Base-by-base conservation (phyloP, 2,113 vertebrate genomes). In the Colius striatus region DNA sequence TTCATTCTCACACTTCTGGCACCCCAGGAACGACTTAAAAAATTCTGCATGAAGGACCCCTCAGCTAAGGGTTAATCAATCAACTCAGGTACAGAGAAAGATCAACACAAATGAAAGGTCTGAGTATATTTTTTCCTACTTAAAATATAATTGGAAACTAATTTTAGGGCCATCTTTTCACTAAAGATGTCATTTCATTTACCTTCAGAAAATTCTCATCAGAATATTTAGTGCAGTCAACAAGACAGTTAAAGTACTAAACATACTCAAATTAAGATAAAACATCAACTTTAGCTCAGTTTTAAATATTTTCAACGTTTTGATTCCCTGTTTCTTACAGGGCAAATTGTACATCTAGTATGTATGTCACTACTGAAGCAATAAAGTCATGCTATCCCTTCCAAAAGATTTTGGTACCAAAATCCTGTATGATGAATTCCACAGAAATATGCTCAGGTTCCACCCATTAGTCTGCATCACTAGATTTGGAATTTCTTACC, bases 401-500 rank as follows among this genome's bases (percentile, higher is more conserved):
- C 80, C 82, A 87, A 55, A 62, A 78, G 54, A 55, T 72, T 90
- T 14, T 19, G 19, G 23, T 45, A 84, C 18, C 43, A 79, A 53
- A 57, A 48, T 32, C 62, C 66, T 6, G 13, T 74, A 87, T 95
- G 43, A 92, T 71, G 25, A 94, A 94, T n/a, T 86, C 21, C 80
- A 97, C 23, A 92, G 76, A 63, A 87, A 76, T 84, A n/a, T 13
- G 50, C 67, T 80, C 30, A 79, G 53, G 91, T 70, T 88, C 87
- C 71, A 41, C 55, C 27, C 61, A 95, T 96, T 94, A 94, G 70
- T 29, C 93, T 19, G 32, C 27, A 96, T 45, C 27, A n/a, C 1
- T 82, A 36, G n/a, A 89, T 95, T 83, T 92, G 72, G 17, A 86
- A 16, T 38, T 92, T 80, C 96, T 91, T 95, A 51, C 25, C 9